Conservation (phyloP, 2,888 invertebrate genomes). For the Gonocerus acuteangulatus region DNA sequence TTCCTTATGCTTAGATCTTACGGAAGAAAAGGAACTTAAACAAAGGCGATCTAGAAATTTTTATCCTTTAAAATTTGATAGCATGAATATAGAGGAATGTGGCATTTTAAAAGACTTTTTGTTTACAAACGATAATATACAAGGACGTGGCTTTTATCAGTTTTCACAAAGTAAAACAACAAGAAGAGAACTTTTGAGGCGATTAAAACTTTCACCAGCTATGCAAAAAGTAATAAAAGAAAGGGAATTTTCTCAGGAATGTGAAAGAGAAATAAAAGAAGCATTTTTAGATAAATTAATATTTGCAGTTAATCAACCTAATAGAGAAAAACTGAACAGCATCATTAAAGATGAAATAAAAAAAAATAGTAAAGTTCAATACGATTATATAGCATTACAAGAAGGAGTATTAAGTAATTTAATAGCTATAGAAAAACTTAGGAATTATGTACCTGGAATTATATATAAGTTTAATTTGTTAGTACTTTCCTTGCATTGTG, state of each 20-base stretch:
- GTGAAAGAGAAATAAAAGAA: neutral
- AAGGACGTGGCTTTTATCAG: neutral
- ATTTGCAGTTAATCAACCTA: constrained; percentile 18
- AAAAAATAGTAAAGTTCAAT: neutral
- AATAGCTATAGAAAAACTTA: neutral
- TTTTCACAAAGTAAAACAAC: neutral
- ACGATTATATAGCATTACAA: neutral
- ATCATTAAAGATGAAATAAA: constrained; percentile 12
- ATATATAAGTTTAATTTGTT: neutral
- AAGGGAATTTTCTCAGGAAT: neutral
- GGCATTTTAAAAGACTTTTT: neutral
- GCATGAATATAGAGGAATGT: neutral
- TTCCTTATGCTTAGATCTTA: neutral
- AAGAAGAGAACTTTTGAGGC: constrained; percentile 1
- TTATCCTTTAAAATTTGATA: constrained; percentile 7
- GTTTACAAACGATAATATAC: neutral
- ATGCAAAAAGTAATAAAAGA: neutral
- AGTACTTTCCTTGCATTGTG: neutral
- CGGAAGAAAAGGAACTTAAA: neutral
- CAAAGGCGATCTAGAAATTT: neutral
- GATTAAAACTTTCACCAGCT: neutral
- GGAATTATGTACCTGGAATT: neutral
- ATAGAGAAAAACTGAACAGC: constrained; percentile 5
- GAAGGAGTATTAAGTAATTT: neutral
- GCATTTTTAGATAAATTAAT: constrained; percentile 13